These are phyloP conservation scores for Ceuthmochares aereus DNA, from an alignment of 2,113 vertebrate genomes.

Conservation along the genomic window DNA sequence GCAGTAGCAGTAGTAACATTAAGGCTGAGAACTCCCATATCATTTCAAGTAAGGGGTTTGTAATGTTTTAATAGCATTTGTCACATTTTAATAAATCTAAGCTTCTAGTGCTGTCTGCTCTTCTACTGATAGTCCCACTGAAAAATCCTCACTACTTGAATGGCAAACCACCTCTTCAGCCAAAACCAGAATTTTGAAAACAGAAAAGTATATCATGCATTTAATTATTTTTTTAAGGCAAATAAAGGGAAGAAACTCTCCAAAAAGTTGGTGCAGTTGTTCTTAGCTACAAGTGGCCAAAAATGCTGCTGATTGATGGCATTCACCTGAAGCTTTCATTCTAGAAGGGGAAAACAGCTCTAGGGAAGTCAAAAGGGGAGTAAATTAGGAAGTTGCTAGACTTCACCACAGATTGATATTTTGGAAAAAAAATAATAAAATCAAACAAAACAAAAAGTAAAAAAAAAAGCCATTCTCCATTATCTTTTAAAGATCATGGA, in stretches of 20 bases:
- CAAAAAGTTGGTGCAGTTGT: neutral
- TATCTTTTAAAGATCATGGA: no score
- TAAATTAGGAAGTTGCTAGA: neutral
- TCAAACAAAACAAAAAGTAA: neutral
- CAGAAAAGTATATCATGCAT: neutral
- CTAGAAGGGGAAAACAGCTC: neutral
- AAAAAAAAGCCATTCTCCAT: neutral
- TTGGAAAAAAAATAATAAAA: neutral
- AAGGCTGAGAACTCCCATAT: neutral
- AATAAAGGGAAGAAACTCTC: neutral
- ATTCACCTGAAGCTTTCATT: neutral
- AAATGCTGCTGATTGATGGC: neutral
- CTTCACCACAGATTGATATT: fast-evolving
- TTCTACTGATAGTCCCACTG: neutral
- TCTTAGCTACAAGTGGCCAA: neutral
- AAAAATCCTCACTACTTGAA: neutral
- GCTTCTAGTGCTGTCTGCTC: neutral
- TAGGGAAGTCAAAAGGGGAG: neutral
- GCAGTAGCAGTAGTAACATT: neutral
- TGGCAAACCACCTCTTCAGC: neutral
- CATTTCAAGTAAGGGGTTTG: neutral
- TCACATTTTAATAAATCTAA: neutral
- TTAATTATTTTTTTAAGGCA: neutral
- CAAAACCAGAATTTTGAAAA: neutral
- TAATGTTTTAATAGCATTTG: neutral